Evolutionary conservation across 2,888 invertebrate genomes (phyloP).

Genomic region (Catocala fraxini): DNA sequence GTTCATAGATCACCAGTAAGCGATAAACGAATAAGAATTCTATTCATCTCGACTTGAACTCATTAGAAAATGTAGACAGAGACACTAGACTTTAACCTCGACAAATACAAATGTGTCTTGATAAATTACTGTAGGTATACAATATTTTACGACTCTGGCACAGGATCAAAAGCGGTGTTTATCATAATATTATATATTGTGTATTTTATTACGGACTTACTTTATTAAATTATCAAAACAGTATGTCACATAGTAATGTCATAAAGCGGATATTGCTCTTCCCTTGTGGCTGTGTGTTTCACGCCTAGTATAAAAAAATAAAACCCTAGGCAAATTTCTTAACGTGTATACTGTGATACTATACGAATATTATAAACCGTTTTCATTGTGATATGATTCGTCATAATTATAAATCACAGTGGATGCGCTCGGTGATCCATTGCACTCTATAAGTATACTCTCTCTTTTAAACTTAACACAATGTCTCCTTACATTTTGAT

Average conservation of each 20-base stretch:
- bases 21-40: constrained; percentile 25
- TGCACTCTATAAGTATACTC: no score
- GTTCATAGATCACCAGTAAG: constrained; percentile 30
- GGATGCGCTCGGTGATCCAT: no score
- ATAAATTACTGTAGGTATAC: constrained; percentile 15
- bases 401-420: no score
- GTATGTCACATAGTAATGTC: constrained; percentile 9
- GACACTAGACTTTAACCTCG: constrained; percentile 8
- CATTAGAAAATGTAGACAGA: constrained; percentile 38
- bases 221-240: neutral
- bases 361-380: no score
- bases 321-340: no score
- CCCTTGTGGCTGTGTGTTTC: no score
- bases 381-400: no score
- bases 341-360: no score
- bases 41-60: constrained; percentile 6
- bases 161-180: constrained; percentile 13
- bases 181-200: neutral
- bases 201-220: neutral
- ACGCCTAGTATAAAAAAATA: no score
- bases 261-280: no score
- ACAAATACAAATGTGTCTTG: constrained; percentile 8
- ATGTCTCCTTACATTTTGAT: constrained; percentile 9
- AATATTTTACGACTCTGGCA: constrained; percentile 21
- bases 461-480: no score